Conservation (phyloP, 2,797 vertebrate species). For the Peromyscus nudipes region DNA sequence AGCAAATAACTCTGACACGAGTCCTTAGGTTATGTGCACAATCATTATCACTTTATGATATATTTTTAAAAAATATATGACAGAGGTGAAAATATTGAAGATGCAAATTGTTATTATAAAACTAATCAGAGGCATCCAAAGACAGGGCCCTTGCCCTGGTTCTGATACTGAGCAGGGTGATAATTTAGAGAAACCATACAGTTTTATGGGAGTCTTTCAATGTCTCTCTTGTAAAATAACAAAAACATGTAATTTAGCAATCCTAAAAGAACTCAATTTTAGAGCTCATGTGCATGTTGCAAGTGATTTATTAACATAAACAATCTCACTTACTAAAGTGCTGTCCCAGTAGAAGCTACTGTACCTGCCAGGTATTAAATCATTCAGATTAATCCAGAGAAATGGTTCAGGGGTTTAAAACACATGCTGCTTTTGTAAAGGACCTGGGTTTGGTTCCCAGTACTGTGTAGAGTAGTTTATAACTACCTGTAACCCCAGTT, state of each 20-base stretch:
- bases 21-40: not conserved
- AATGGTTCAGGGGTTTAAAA: not conserved
- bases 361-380: not conserved
- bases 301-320: constrained; percentile 4
- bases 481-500: too few relatives aligned
- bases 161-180: not conserved
- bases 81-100: not conserved
- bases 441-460: not conserved
- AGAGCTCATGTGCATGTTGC: not conserved
- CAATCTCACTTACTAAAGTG: not conserved
- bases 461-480: not conserved
- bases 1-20: not conserved
- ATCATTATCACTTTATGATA: not conserved
- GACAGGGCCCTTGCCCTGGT: not conserved
- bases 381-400: not conserved
- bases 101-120: not conserved
- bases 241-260: not conserved
- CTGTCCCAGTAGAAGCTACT: not conserved
- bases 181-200: not conserved
- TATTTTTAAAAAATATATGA: not conserved
- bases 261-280: not conserved
- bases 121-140: not conserved
- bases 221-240: constrained; percentile 41
- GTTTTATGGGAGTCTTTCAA: not conserved
- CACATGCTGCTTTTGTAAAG: too few relatives aligned